Evolutionary conservation across 2,888 invertebrate genomes (phyloP).

Genomic region (Sphaerophoria rueppellii): DNA sequence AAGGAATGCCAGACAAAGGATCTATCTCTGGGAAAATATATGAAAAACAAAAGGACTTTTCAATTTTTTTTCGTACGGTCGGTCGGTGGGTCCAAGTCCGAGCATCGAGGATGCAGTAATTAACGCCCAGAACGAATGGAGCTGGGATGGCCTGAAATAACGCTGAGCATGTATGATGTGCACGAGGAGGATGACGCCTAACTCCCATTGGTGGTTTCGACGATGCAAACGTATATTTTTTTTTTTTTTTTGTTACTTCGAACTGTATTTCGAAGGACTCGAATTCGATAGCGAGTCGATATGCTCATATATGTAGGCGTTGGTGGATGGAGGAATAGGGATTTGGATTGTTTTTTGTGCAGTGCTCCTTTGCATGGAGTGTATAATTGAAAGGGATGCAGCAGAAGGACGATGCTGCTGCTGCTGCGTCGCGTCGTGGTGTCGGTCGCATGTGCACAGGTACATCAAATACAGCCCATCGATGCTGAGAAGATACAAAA

Average conservation of each 20-base stretch:
- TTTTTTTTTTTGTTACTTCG: constrained; percentile 29
- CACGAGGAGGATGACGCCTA: constrained; percentile 46
- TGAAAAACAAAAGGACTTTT: constrained; percentile 61
- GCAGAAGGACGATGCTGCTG: constrained; percentile 42
- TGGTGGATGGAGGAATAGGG: constrained; percentile 8
- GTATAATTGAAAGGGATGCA: constrained; percentile 71
- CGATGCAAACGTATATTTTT: constrained; percentile 59
- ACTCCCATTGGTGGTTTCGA: constrained; percentile 72
- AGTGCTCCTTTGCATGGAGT: constrained; percentile 63
- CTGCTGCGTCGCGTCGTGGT: constrained; percentile 47
- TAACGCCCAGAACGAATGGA: constrained; percentile 67
- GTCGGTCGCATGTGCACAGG: constrained; percentile 63
- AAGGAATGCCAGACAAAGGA: constrained; percentile 66
- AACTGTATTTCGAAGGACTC: constrained; percentile 9
- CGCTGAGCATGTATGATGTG: constrained; percentile 52
- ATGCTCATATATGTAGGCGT: constrained; percentile 27
- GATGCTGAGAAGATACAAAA: constrained; percentile 20
- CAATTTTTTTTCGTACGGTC: constrained; percentile 30
- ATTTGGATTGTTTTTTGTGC: constrained; percentile 44
- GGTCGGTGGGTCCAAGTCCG: constrained; percentile 43
- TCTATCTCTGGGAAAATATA: constrained; percentile 21
- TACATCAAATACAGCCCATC: constrained; percentile 41
- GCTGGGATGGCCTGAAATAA: constrained; percentile 70
- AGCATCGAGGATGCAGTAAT: constrained; percentile 69
- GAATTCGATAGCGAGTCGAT: constrained; percentile 71